Evolutionary conservation across 53 echinoderm and acorn worm species (phyloP).

Genomic region (Zoroaster sp.): DNA sequence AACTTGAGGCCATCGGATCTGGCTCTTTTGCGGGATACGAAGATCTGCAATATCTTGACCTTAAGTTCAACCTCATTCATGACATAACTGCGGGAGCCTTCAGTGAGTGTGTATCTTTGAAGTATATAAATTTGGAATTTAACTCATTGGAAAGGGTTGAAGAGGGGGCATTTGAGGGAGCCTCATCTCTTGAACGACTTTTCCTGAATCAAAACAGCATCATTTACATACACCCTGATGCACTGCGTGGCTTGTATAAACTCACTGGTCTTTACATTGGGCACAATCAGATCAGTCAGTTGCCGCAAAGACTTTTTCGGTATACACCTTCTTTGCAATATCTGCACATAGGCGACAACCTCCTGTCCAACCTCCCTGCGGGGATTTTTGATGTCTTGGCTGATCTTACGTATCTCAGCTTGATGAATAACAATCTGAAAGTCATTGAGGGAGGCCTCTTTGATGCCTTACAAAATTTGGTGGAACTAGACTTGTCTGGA

Average conservation of each 20-base stretch:
- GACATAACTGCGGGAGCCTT: constrained; percentile 36
- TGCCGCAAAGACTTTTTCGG: constrained; percentile 34
- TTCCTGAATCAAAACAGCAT: constrained; percentile 53
- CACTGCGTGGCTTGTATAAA: constrained; percentile 41
- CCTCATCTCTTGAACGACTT: constrained; percentile 27
- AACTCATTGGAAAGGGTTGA: constrained; percentile 1
- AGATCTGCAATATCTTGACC: constrained; percentile 11
- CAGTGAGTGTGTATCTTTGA: constrained; percentile 2
- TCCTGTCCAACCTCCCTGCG: constrained; percentile 12
- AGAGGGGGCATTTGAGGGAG: constrained; percentile 1
- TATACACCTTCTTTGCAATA: constrained; percentile 11
- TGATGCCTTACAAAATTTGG: background rate
- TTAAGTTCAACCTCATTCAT: constrained; percentile 33
- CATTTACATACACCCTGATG: constrained; percentile 2
- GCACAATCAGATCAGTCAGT: constrained; percentile 22
- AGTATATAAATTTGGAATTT: constrained; percentile 7
- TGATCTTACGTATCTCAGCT: constrained; percentile 11
- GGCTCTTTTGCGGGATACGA: constrained; percentile 9
- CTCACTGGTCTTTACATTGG: constrained; percentile 44
- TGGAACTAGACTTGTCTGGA: background rate
- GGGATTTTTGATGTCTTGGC: constrained; percentile 23
- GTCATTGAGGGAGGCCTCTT: background rate
- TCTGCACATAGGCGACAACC: constrained; percentile 59
- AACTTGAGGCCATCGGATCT: background rate
- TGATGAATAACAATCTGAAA: constrained; percentile 52